These are phyloP conservation scores for Drosophila burlai DNA, from an alignment of 1,140 invertebrate species.

Conservation along the genomic window DNA sequence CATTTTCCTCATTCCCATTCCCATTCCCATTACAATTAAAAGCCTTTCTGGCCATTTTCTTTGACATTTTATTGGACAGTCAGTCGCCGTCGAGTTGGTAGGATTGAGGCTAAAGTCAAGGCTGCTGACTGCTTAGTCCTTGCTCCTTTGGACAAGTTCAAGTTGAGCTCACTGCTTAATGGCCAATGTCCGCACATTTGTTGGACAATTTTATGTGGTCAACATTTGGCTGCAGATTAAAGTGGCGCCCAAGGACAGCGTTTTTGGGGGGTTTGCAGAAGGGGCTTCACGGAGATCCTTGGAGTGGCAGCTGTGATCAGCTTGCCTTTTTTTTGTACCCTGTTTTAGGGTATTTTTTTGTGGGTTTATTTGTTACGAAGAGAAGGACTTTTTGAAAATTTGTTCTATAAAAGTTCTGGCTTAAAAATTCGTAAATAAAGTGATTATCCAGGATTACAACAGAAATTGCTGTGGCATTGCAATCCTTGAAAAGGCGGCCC, in stretches of 20 bases:
- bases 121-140: conserved; percentile 15
- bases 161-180: conserved; percentile 27
- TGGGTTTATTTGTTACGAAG: too few relatives aligned
- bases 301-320: conserved; percentile 42
- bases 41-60: conserved; percentile 71
- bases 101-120: conserved; percentile 23
- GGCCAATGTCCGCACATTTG: conserved; percentile 47
- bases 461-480: neutral
- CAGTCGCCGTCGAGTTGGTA: conserved; percentile 19
- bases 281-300: neutral
- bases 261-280: conserved; percentile 31
- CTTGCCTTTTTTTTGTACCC: neutral
- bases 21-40: conserved; percentile 75
- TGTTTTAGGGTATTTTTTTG: too few relatives aligned
- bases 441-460: neutral
- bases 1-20: neutral
- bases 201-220: conserved; percentile 42
- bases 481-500: neutral
- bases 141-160: conserved; percentile 31
- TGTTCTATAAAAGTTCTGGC: rapidly evolving
- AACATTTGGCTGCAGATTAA: conserved; percentile 37
- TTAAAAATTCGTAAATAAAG: neutral
- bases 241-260: conserved; percentile 10
- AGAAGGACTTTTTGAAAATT: neutral
- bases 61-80: conserved; percentile 75